phyloP scores from a whole-genome alignment of 2,113 vertebrate species.

The Eretmochelys imbricata region DNA sequence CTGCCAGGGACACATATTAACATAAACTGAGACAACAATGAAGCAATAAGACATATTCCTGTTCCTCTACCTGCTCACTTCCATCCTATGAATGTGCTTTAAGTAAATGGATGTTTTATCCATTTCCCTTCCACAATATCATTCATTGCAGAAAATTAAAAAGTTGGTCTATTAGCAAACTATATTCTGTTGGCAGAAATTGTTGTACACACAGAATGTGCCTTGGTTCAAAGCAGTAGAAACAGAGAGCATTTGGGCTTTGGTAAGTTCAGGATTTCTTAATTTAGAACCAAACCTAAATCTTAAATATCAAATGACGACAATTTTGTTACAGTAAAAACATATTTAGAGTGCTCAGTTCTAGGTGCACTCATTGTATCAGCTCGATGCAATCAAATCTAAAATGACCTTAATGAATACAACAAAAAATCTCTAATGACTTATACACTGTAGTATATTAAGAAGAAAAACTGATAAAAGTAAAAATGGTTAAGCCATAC shows the following conservation, averaged over 20 bases:
- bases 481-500: neutral
- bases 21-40: neutral
- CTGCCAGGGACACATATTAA: accelerated
- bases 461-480: neutral
- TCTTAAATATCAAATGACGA: neutral
- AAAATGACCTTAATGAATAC: neutral
- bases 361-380: neutral
- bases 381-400: neutral
- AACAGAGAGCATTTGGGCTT: neutral
- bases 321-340: neutral
- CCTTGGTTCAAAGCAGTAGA: neutral
- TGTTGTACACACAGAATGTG: neutral
- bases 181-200: neutral
- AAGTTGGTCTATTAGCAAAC: neutral
- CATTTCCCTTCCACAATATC: neutral
- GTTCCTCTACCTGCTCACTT: neutral
- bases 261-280: neutral
- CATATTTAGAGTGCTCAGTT: accelerated
- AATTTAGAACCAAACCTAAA: neutral
- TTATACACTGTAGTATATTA: neutral
- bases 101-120: neutral
- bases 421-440: accelerated
- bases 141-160: neutral
- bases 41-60: neutral
- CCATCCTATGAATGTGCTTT: neutral